Percentiles rank a stretch among this genome's conserved stretches.
These are phyloP conservation scores for Micromys minutus DNA, from an alignment of 2,113 vertebrate species.

Conservation along the genomic window DNA sequence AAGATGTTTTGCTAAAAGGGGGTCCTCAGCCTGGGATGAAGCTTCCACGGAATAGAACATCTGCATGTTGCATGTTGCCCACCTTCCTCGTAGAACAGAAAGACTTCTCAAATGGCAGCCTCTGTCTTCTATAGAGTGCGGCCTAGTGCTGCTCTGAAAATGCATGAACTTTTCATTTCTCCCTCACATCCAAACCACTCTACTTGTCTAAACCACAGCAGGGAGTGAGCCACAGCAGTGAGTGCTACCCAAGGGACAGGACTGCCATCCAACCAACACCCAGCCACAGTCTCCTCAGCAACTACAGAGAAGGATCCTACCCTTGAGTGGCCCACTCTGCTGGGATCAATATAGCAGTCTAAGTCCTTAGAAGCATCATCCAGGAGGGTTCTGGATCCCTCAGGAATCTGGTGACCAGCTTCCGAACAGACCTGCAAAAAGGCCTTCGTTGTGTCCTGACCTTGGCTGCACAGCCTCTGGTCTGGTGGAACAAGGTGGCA, in stretches of 20 bases:
- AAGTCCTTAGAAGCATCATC: neutral
- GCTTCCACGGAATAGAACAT: neutral
- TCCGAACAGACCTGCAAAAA: constrained; percentile 70
- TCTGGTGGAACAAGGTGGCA: neutral
- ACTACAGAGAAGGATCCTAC: neutral
- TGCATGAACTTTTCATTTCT: neutral
- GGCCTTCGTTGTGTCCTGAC: neutral
- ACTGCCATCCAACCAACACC: no score
- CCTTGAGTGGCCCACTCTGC: neutral
- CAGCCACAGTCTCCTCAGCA: neutral
- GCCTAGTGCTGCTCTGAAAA: neutral
- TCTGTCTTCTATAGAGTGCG: neutral
- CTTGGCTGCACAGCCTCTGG: neutral
- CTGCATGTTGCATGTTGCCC: neutral
- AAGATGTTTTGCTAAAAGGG: accelerated
- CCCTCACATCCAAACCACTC: neutral
- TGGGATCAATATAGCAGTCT: neutral
- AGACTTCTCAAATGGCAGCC: neutral
- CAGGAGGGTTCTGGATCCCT: neutral
- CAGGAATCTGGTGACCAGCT: no score
- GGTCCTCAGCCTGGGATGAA: neutral
- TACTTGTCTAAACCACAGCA: neutral
- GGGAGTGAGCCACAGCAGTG: accelerated
- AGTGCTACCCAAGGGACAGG: neutral
- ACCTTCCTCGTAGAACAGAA: neutral